Evolutionary conservation across 2,113 vertebrate species (phyloP), one percentile per base, ranked within the genome.

Genomic region (Zapornia atra): DNA sequence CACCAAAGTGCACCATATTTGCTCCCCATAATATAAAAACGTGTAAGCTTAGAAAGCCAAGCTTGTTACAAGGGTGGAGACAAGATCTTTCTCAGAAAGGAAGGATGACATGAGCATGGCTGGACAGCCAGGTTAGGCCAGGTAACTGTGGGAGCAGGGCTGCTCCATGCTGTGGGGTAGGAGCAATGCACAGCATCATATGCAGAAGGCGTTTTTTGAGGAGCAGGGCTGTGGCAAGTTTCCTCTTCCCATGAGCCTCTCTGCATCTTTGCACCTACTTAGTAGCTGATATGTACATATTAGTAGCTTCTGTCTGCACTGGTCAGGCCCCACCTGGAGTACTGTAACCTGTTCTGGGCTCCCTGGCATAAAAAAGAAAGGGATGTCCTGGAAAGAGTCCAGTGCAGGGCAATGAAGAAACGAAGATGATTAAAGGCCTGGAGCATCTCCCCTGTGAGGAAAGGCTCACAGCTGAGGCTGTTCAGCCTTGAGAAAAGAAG

Each of bases 111-210:
- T 56, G 33, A 82, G 6, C 16, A 29, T 40, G 22, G 11, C 33
- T 64, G 29, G 20, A 69, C 12, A 33, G 5, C 3, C 0, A 1
- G 9, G 2, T 3, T 84, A 24, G 60, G 10, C 26, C n/a, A 54
- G 34, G 8, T 16, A 56, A 11, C 26, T 66, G 18, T 12, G 54
- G 53, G 3, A 86, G 29, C 11, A 72, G 44, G 29, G 28, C 19
- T 65, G 24, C 15, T 38, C 7, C 14, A 11, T 18, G 11, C 13
- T 33, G 9, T 69, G 8, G 6, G 10, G 8, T 2, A 8, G 22
- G 46, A 40, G 15, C 13, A 42, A 60, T 6, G 5, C 28, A 33
- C 34, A 80, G 11, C 15, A 50, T 20, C 12, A 8, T 0, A 0
- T 26, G 13, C 33, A 36, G 28, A 69, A 24, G 60, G 10, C 1